Conservation (phyloP, 2,797 vertebrate species). For the Eospalax fontanierii region DNA sequence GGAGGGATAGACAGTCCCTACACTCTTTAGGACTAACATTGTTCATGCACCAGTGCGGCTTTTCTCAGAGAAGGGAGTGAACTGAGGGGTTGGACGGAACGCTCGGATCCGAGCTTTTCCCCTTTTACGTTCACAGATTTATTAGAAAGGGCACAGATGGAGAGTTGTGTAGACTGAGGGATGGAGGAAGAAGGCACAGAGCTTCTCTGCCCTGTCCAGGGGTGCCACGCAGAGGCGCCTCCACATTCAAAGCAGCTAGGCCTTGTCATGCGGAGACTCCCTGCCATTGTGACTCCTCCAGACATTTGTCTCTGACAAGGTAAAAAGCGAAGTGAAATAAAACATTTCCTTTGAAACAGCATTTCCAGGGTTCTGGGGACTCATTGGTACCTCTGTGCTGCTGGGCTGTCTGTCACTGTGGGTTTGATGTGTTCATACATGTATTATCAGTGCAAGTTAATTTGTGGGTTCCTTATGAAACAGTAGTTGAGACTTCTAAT, state of each 20-base stretch:
- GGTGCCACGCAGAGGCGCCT: background rate
- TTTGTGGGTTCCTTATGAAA: background rate
- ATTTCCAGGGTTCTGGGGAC: background rate
- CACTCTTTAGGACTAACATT: background rate
- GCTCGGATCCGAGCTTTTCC: background rate
- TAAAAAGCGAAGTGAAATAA: background rate
- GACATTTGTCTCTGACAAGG: background rate
- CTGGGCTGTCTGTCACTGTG: background rate
- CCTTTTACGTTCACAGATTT: background rate
- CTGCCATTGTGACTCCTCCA: background rate
- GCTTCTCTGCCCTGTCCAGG: rapidly evolving
- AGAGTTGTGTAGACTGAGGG: background rate
- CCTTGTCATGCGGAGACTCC: background rate
- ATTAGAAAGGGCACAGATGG: background rate
- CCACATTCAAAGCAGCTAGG: background rate
- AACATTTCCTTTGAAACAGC: too few species aligned
- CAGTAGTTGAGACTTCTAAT: background rate
- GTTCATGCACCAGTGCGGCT: too few species aligned
- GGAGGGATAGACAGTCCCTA: rapidly evolving
- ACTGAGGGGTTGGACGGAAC: background rate
- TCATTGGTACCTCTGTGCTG: rapidly evolving
- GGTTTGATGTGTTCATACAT: background rate
- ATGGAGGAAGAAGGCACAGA: background rate
- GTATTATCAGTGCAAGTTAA: background rate
- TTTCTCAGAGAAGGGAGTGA: background rate